Conservation (phyloP, 2,888 invertebrate species). For the Aleiodes alternator region DNA sequence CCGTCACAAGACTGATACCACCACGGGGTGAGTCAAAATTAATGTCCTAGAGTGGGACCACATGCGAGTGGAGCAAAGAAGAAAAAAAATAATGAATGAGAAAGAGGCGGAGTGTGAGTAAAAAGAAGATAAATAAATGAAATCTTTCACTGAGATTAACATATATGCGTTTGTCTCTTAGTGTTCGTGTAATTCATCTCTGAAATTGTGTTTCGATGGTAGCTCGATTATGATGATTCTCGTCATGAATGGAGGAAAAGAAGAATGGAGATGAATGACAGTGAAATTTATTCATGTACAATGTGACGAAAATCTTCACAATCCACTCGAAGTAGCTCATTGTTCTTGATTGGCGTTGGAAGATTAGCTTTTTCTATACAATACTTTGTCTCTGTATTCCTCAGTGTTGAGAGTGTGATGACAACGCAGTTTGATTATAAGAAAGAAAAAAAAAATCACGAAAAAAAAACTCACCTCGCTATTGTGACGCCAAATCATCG, state of each 20-base stretch:
- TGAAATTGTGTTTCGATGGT: background rate
- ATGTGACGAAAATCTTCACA: background rate
- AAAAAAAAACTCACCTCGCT: constrained; percentile 75
- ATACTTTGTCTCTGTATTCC: background rate
- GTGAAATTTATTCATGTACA: background rate
- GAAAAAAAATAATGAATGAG: background rate
- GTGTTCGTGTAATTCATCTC: background rate
- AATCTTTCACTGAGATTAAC: background rate
- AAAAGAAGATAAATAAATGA: constrained; percentile 13
- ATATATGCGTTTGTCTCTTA: background rate
- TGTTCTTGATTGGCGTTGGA: constrained; percentile 33
- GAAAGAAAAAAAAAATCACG: too few species aligned
- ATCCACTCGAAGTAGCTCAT: constrained; percentile 29
- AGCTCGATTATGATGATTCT: too few species aligned
- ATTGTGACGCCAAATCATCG: constrained; percentile 91
- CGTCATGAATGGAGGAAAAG: too few species aligned
- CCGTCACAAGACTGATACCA: constrained; percentile 76
- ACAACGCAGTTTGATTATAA: constrained; percentile 41
- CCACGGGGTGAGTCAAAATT: constrained; percentile 77
- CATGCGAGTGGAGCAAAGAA: constrained; percentile 26
- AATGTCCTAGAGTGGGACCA: constrained; percentile 68
- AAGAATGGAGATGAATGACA: too few species aligned
- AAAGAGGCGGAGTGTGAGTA: background rate
- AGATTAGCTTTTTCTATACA: constrained; percentile 24
- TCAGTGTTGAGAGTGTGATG: constrained; percentile 36